These are phyloP conservation scores for Chrysomela aeneicollis DNA, from an alignment of 2,888 invertebrate species.

Conservation along the genomic window DNA sequence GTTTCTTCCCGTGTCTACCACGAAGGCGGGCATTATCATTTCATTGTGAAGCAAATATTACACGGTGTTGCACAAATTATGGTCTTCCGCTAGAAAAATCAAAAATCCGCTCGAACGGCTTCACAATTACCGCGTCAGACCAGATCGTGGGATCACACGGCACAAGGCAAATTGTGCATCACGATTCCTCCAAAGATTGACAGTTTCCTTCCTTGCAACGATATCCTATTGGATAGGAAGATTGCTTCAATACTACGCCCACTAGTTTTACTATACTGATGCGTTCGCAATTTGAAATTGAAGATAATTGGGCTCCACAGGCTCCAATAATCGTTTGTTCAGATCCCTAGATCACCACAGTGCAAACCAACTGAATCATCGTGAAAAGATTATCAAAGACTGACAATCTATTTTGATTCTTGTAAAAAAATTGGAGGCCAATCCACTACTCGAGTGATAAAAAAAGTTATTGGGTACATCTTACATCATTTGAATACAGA, in stretches of 20 bases:
- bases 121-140: constrained; percentile 57
- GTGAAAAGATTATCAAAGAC: no score
- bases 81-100: constrained; percentile 58
- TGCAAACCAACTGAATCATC: no score
- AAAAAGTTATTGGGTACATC: no score
- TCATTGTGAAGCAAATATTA: constrained; percentile 57
- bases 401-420: no score
- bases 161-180: constrained; percentile 55
- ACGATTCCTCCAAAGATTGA: constrained; percentile 52
- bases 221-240: constrained; percentile 42
- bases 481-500: no score
- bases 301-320: constrained; percentile 39
- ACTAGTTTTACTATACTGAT: constrained; percentile 34
- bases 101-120: constrained; percentile 53
- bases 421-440: no score
- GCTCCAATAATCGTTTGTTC: neutral
- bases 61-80: constrained; percentile 58
- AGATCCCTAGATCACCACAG: no score
- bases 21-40: constrained; percentile 13
- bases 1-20: constrained; percentile 3
- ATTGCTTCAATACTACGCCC: constrained; percentile 40
- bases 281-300: constrained; percentile 43
- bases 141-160: constrained; percentile 51
- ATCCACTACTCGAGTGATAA: no score
- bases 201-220: constrained; percentile 57